These are phyloP conservation scores for Ciconia stormi DNA, from an alignment of 2,113 vertebrate genomes.

Conservation along the genomic window DNA sequence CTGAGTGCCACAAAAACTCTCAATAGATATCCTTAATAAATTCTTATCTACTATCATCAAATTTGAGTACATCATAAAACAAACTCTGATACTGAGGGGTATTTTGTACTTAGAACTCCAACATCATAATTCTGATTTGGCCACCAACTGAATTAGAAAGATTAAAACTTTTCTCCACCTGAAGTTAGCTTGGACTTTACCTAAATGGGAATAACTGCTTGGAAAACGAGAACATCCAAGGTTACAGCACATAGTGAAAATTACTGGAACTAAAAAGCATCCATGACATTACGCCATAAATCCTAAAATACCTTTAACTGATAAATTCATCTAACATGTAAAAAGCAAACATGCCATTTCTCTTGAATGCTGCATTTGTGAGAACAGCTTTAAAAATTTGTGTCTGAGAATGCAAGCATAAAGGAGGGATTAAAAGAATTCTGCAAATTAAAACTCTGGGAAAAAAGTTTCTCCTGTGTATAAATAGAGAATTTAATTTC, in stretches of 20 bases:
- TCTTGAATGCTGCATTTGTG: background rate
- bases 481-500: background rate
- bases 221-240: background rate
- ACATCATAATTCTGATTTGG: background rate
- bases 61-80: background rate
- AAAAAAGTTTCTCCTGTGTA: background rate
- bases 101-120: background rate
- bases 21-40: background rate
- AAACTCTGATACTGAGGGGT: background rate
- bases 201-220: background rate
- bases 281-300: background rate
- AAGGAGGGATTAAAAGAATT: background rate
- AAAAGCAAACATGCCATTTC: background rate
- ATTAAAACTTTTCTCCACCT: background rate
- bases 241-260: background rate
- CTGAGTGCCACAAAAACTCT: background rate
- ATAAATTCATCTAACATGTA: background rate
- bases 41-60: background rate
- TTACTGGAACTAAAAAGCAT: background rate
- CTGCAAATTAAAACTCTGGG: background rate
- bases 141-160: background rate
- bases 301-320: background rate
- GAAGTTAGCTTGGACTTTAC: background rate
- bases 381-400: background rate
- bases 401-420: background rate